These are phyloP conservation scores for Heliconius erato DNA, from an alignment of 2,888 invertebrate species.

Conservation along the genomic window DNA sequence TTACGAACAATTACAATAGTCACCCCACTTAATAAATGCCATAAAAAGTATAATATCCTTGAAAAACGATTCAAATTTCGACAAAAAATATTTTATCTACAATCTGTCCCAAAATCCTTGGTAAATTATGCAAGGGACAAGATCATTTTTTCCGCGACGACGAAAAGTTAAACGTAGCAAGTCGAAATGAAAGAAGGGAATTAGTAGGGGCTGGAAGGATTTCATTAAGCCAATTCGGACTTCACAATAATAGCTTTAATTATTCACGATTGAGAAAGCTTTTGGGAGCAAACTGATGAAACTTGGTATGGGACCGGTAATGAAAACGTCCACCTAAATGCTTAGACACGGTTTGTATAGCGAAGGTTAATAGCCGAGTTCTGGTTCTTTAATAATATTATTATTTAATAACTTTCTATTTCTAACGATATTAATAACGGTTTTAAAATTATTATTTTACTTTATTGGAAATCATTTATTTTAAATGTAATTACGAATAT, in stretches of 20 bases:
- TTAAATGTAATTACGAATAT: neutral
- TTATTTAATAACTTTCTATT: neutral
- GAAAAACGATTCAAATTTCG: constrained; percentile 12
- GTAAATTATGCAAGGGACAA: constrained; percentile 35
- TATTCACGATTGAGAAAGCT: constrained; percentile 78
- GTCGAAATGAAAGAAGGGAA: constrained; percentile 49
- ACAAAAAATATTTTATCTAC: constrained; percentile 18
- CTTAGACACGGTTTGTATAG: constrained; percentile 48
- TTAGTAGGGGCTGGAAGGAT: constrained; percentile 60
- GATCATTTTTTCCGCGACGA: constrained; percentile 40
- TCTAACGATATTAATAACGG: neutral
- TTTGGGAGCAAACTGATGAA: constrained; percentile 69
- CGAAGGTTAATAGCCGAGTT: constrained; percentile 1
- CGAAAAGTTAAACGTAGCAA: constrained; percentile 46
- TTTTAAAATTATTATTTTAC: too few species aligned
- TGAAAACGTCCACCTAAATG: constrained; percentile 62
- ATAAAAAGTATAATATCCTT: constrained; percentile 8
- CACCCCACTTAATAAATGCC: neutral
- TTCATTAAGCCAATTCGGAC: constrained; percentile 74
- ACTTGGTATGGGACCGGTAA: constrained; percentile 71
- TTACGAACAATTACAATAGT: neutral
- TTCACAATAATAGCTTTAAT: constrained; percentile 77
- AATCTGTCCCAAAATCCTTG: constrained; percentile 21
- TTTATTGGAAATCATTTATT: neutral
- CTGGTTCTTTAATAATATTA: neutral